Base-by-base conservation (phyloP, 2,797 vertebrate genomes). In the Microcaecilia unicolor region DNA sequence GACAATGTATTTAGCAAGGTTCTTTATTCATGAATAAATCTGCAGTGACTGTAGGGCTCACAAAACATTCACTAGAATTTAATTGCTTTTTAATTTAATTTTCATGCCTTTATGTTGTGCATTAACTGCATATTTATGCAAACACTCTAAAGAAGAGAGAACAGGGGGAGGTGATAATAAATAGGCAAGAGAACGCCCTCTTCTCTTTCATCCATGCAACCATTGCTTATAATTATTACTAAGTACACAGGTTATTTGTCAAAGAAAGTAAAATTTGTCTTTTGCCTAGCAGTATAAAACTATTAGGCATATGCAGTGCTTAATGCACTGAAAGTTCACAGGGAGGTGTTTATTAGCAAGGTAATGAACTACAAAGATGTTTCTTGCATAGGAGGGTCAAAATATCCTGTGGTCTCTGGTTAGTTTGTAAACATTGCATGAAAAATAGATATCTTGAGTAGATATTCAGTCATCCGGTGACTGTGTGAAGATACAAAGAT, bases 11-110 rank as follows among this genome's bases (percentile, higher is more conserved):
- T 69, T 72, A 67, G 46, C 31, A 21, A 50, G 29, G 3, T 3
- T 23, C 38, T 69, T 70, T 68, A 61, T 70, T 68, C 52, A 50
- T 49, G 50, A 57, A 44, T 22, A 19, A 51, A 34, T 31, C 44
- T 42, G 62, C 18, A 56, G 62, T 37, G 18, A 19, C 65, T 38
- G 41, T 52, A 69, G 44, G 44, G 35, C 15, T 36, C 4, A 21
- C 28, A 15, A 47, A 26, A 15, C 37, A 23, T 58, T 58, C 58
- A 44, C 10, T 55, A 37, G 44, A 32, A 51, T 58, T 55, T 51
- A 37, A 28, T 51, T 38, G 7, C 13, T 60, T 59, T 51, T 56
- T 48, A 63, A 38, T 40, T 19, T 7, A 25, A 51, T 46, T 44
- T 58, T 59, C 1, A 0, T 55, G 40, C 58, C 37, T 26, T 38